These are phyloP conservation scores for Stegodyphus dumicola DNA, from an alignment of 1,140 invertebrate genomes.

Conservation along the genomic window DNA sequence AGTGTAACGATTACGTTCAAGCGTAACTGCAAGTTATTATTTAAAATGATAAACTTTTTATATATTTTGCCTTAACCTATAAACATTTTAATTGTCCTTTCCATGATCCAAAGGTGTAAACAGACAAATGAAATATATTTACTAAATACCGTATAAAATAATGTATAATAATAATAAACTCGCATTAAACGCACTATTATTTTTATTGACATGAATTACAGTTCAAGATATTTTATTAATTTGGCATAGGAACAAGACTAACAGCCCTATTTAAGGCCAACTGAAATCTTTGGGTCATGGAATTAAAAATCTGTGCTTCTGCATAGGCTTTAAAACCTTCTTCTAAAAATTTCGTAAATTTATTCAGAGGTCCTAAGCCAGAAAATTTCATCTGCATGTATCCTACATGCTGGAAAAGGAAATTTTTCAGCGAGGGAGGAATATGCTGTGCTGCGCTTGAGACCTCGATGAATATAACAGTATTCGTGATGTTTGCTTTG, in stretches of 20 bases:
- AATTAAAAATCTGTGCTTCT: conserved; percentile 36
- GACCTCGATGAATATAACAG: conserved; percentile 28
- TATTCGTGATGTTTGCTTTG: conserved; percentile 25
- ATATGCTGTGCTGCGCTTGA: neutral
- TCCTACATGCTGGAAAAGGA: conserved; percentile 34
- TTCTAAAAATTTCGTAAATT: conserved; percentile 31
- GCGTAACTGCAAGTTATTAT: too few species aligned
- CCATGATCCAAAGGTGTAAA: too few species aligned
- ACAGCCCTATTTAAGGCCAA: conserved; percentile 35
- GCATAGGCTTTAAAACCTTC: conserved; percentile 17
- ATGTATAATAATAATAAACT: too few species aligned
- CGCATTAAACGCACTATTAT: too few species aligned
- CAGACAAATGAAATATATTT: too few species aligned
- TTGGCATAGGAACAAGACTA: conserved; percentile 21
- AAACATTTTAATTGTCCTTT: too few species aligned
- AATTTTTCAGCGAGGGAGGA: conserved; percentile 13
- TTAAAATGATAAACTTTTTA: too few species aligned
- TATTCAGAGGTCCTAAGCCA: conserved; percentile 44
- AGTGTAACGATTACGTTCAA: too few species aligned
- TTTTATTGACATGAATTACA: too few species aligned
- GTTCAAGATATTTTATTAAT: too few species aligned
- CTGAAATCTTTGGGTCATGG: conserved; percentile 45
- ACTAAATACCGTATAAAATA: too few species aligned
- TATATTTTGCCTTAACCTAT: too few species aligned
- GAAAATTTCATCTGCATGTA: neutral